phyloP scores from a whole-genome alignment of 2,888 invertebrate species.

The Steinernema scapterisci region DNA sequence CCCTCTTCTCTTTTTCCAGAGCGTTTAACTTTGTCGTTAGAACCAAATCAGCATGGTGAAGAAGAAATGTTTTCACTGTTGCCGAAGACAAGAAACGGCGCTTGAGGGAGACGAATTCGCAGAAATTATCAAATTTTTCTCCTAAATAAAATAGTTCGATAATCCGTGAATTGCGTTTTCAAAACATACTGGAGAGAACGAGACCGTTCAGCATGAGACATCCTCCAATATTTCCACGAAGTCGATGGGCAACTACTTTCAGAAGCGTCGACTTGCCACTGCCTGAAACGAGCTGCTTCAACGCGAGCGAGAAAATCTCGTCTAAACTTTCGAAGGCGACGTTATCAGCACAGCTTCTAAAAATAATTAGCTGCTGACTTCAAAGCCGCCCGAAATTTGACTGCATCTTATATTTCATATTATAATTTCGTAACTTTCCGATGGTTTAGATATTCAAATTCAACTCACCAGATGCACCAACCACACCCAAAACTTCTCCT shows the following conservation, averaged over 20 bases:
- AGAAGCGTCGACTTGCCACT: slow-evolving; percentile 91
- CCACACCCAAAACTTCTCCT: slow-evolving; percentile 88
- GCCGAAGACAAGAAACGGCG: slow-evolving; percentile 43
- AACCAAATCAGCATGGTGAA: slow-evolving; percentile 49
- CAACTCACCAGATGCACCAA: slow-evolving; percentile 83
- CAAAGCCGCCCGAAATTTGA: no score
- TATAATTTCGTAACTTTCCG: no score
- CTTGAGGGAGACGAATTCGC: slow-evolving; percentile 49
- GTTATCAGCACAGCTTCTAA: no score
- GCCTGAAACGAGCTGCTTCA: no score
- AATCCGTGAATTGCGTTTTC: not conserved
- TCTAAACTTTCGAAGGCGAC: no score
- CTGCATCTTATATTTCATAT: no score
- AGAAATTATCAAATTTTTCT: slow-evolving; percentile 52
- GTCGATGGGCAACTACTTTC: slow-evolving; percentile 79
- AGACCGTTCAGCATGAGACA: slow-evolving; percentile 87
- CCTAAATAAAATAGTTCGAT: slow-evolving; percentile 39
- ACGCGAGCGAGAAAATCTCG: no score
- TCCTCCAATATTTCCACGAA: slow-evolving; percentile 82
- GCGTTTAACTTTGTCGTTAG: slow-evolving; percentile 41
- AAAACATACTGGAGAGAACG: slow-evolving; percentile 76
- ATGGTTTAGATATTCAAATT: no score
- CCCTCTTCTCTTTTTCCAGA: slow-evolving; percentile 44
- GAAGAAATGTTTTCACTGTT: slow-evolving; percentile 47
- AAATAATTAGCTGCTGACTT: no score